Evolutionary conservation across 1,140 invertebrate genomes (phyloP).

Genomic region (Oncopodura yosiiana): DNA sequence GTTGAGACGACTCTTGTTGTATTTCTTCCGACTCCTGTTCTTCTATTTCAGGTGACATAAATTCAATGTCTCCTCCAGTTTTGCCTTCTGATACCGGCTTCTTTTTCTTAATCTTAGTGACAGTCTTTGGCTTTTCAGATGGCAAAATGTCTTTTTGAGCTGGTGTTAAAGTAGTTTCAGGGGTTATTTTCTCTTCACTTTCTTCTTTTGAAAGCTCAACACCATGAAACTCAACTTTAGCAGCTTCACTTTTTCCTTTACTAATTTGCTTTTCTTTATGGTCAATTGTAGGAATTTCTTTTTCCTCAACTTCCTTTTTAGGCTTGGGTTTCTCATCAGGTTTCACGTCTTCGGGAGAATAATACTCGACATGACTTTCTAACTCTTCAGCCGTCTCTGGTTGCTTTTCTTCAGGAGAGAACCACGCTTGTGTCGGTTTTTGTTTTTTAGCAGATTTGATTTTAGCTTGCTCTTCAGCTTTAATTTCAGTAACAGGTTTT

Average conservation of each 20-base stretch:
- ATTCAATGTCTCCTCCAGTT: neutral
- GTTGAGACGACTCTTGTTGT: too few species aligned
- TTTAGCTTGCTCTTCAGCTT: neutral
- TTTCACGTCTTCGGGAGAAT: slow-evolving; percentile 7
- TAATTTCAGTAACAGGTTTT: neutral
- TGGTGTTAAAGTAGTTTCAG: too few species aligned
- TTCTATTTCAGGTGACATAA: neutral
- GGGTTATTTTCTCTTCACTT: too few species aligned
- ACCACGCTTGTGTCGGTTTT: neutral
- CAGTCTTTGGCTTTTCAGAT: too few species aligned
- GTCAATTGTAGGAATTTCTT: slow-evolving; percentile 4
- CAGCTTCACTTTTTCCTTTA: too few species aligned
- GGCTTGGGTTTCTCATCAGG: neutral
- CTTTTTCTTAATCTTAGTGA: too few species aligned
- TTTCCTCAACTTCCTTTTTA: neutral
- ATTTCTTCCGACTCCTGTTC: slow-evolving; percentile 7
- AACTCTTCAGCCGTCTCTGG: neutral
- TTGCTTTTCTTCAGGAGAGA: neutral
- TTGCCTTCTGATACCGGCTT: neutral
- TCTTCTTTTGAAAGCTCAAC: too few species aligned
- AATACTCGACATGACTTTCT: slow-evolving; percentile 16
- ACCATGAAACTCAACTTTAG: too few species aligned
- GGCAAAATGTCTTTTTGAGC: neutral
- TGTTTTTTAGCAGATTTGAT: neutral
- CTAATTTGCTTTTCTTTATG: too few species aligned